Percentiles rank a stretch among this genome's conserved stretches.
Conservation (phyloP, 1,140 invertebrate species). For the Magallana gigas region DNA sequence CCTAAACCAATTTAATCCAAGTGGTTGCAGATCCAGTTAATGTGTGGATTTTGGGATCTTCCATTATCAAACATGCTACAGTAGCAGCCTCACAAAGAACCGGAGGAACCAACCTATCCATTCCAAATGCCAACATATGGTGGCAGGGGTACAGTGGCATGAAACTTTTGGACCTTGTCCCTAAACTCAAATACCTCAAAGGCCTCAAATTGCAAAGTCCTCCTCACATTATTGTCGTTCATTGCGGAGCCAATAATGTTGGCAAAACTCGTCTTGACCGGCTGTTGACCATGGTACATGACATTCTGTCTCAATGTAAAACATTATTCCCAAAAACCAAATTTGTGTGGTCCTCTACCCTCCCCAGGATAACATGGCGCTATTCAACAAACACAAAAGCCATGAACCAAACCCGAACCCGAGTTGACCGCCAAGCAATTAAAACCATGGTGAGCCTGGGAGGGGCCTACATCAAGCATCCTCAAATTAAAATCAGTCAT, state of each 20-base stretch:
- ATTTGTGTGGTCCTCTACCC: too few relatives aligned
- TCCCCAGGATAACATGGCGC: too few relatives aligned
- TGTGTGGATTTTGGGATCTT: constrained; percentile 46
- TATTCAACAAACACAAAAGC: too few relatives aligned
- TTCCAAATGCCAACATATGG: not conserved
- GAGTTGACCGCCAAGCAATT: too few relatives aligned
- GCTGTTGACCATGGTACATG: too few relatives aligned
- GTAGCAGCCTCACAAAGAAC: not conserved
- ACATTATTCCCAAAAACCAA: too few relatives aligned
- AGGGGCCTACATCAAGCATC: too few relatives aligned
- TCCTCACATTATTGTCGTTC: constrained; percentile 25
- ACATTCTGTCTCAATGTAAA: too few relatives aligned
- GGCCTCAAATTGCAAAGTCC: not conserved
- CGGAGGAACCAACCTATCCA: not conserved
- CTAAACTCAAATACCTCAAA: not conserved
- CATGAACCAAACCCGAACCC: too few relatives aligned
- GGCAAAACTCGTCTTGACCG: not conserved
- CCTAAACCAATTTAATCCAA: too few relatives aligned
- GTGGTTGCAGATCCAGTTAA: not conserved
- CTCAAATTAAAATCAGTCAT: too few relatives aligned
- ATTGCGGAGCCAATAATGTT: constrained; percentile 41
- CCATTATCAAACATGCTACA: constrained; percentile 38
- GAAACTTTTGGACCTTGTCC: not conserved
- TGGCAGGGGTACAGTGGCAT: constrained; percentile 51
- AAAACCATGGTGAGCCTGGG: too few relatives aligned